These are phyloP conservation scores for Neuroscelio doddi DNA, from an alignment of 2,888 invertebrate genomes.

Conservation along the genomic window DNA sequence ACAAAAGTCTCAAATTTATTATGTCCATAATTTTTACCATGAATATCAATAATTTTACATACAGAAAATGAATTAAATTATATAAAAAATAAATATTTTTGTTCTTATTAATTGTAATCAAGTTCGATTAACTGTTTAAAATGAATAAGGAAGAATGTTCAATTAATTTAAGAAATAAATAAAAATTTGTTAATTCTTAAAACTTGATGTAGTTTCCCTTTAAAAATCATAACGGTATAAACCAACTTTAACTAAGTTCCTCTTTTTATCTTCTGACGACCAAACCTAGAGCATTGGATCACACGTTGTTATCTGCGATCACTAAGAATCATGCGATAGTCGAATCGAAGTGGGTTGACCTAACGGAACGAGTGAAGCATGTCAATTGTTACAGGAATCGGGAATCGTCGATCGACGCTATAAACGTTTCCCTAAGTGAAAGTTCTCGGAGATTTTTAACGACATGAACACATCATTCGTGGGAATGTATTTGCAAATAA, in stretches of 20 bases:
- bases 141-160: no score
- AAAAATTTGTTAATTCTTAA: no score
- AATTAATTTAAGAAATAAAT: no score
- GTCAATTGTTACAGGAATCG: conserved; percentile 56
- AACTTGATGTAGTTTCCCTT: no score
- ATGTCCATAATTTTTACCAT: no score
- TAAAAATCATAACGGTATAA: conserved; percentile 7
- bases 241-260: conserved; percentile 7
- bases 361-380: conserved; percentile 56
- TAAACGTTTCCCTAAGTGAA: conserved; percentile 43
- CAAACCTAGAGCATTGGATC: conserved; percentile 62
- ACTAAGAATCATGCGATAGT: conserved; percentile 56
- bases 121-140: no score
- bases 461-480: conserved; percentile 28
- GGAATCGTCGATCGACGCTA: conserved; percentile 50
- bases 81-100: no score
- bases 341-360: conserved; percentile 52
- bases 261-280: conserved; percentile 51
- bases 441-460: conserved; percentile 21
- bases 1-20: no score
- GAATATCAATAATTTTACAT: no score
- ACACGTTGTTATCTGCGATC: conserved; percentile 63
- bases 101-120: no score
- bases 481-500: conserved; percentile 39
- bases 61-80: no score